Evolutionary conservation across 1,140 invertebrate species (phyloP).

Genomic region (Metaphire vulgaris): DNA sequence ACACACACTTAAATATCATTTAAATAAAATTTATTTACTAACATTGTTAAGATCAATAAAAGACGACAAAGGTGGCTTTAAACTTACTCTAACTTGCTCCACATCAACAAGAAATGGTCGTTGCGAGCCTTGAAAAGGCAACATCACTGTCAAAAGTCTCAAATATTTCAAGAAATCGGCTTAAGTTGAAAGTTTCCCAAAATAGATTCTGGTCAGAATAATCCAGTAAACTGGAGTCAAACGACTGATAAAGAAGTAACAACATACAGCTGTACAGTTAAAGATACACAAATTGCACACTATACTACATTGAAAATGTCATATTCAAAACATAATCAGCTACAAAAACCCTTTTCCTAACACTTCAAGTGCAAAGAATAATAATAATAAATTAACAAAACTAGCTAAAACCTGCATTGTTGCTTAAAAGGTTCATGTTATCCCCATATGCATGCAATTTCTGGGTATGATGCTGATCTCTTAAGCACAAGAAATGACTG

Average conservation of each 20-base stretch:
- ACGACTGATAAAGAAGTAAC: background rate
- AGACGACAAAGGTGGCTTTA: background rate
- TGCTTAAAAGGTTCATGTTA: too few relatives aligned
- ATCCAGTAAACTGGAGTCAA: background rate
- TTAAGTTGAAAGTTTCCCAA: background rate
- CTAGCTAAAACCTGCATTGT: too few relatives aligned
- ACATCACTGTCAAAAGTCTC: background rate
- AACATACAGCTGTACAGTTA: background rate
- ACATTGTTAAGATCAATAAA: background rate
- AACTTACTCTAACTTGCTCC: constrained; percentile 1
- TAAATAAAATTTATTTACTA: background rate
- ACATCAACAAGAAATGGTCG: background rate
- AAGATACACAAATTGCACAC: background rate
- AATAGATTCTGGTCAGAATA: background rate
- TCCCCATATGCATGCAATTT: too few relatives aligned
- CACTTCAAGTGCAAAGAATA: too few relatives aligned
- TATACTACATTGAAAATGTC: background rate
- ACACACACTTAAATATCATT: background rate
- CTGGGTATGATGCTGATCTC: too few relatives aligned
- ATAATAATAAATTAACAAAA: too few relatives aligned
- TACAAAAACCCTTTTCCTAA: too few relatives aligned
- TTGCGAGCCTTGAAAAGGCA: background rate
- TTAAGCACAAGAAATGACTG: too few relatives aligned
- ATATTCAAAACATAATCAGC: too few relatives aligned
- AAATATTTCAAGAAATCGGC: background rate